Conservation (phyloP, 2,888 invertebrate genomes). For the Cephus runcator region DNA sequence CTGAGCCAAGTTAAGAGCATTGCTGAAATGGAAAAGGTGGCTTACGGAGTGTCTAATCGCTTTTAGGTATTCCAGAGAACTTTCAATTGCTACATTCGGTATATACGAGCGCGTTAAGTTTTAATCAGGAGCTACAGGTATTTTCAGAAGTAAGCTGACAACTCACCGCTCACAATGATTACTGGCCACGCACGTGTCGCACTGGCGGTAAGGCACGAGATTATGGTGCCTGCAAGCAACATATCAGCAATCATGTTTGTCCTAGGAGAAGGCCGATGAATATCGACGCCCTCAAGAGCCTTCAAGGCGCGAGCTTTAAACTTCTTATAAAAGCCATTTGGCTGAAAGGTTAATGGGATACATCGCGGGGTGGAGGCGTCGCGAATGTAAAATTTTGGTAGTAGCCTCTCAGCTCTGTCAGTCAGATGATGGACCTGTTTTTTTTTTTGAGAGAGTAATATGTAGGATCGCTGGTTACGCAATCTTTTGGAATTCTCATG, state of each 20-base stretch:
- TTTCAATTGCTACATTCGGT: background rate
- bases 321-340: conserved; percentile 79
- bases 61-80: background rate
- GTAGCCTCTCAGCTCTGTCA: conserved; percentile 69
- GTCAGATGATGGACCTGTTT: conserved; percentile 73
- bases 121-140: background rate
- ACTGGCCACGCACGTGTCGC: conserved; percentile 36
- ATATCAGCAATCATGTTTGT: conserved; percentile 59
- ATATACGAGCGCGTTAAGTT: too few relatives aligned
- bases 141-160: background rate
- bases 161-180: conserved; percentile 57
- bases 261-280: conserved; percentile 53
- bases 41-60: background rate
- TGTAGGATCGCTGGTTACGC: background rate
- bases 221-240: conserved; percentile 29
- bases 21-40: conserved; percentile 64
- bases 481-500: background rate
- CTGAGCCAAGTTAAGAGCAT: conserved; percentile 70
- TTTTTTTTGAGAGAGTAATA: background rate
- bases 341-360: conserved; percentile 78
- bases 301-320: conserved; percentile 72
- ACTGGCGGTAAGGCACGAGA: conserved; percentile 37
- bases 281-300: conserved; percentile 69
- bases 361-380: conserved; percentile 74
- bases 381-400: conserved; percentile 75